A percentile compares a stretch with the other conserved stretches of the same genome.
These are phyloP conservation scores for Hycleus phaleratus DNA, from an alignment of 1,140 invertebrate species.

Conservation along the genomic window DNA sequence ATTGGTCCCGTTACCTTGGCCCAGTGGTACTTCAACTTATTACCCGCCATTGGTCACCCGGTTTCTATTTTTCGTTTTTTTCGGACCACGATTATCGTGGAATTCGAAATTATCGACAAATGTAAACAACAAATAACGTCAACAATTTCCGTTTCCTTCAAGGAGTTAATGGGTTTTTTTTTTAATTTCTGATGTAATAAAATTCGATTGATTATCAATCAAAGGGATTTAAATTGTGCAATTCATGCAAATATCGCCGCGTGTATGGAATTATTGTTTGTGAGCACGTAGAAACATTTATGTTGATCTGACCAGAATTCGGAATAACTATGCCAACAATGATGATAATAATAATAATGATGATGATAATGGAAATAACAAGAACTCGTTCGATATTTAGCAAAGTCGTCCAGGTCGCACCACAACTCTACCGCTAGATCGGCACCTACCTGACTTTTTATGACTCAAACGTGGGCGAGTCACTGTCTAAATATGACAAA, in stretches of 20 bases:
- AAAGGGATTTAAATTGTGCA: not conserved
- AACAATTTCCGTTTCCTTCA: too few relatives aligned
- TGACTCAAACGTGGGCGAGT: slow-evolving; percentile 10
- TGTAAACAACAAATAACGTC: too few relatives aligned
- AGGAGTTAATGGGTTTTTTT: too few relatives aligned
- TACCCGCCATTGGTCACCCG: slow-evolving; percentile 7
- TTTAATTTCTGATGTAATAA: too few relatives aligned
- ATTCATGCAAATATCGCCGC: not conserved
- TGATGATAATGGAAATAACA: not conserved
- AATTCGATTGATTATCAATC: not conserved
- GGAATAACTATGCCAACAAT: not conserved
- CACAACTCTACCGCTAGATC: slow-evolving; percentile 3
- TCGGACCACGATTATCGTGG: not conserved
- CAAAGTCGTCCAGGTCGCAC: too few relatives aligned
- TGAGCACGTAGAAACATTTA: not conserved
- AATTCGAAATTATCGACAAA: not conserved
- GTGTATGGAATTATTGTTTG: not conserved
- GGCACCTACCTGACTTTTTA: slow-evolving; percentile 2
- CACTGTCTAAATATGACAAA: not conserved
- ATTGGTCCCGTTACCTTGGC: slow-evolving; percentile 33
- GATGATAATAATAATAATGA: not conserved
- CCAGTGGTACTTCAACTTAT: slow-evolving; percentile 22
- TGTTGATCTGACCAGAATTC: not conserved
- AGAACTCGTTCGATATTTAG: not conserved
- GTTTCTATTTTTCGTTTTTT: not conserved